Evolutionary conservation across 35 echinoderm and acorn worm genomes (phyloP).

Genomic region (Patiria miniata): DNA sequence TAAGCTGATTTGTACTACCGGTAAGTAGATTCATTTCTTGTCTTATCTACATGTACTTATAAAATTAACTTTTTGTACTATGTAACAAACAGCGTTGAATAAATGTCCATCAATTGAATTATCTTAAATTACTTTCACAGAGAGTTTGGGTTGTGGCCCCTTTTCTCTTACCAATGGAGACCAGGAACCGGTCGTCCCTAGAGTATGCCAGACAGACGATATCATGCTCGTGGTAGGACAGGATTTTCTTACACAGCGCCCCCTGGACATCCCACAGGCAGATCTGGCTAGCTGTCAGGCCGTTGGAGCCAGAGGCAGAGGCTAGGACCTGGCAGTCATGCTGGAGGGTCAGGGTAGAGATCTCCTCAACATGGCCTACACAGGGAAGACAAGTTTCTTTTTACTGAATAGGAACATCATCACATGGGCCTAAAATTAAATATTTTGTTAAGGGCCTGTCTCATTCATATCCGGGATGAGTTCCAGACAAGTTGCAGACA

Average conservation of each 20-base stretch:
- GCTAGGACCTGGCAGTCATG: constrained; percentile 90
- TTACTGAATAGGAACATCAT: neutral
- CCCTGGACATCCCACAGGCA: constrained; percentile 92
- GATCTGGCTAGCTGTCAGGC: constrained; percentile 90
- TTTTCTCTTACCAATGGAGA: constrained; percentile 82
- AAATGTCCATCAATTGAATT: no score
- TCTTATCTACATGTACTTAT: no score
- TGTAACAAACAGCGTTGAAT: no score
- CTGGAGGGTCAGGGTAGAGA: constrained; percentile 82
- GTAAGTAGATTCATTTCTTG: no score
- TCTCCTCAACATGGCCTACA: constrained; percentile 92
- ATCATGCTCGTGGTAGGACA: constrained; percentile 96
- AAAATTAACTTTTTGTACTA: no score
- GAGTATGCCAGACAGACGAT: constrained; percentile 89
- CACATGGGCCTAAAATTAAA: neutral
- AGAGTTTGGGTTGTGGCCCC: no score
- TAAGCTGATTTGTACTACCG: no score
- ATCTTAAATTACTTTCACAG: no score
- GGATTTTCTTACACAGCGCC: constrained; percentile 75
- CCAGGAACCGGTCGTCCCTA: constrained; percentile 92
- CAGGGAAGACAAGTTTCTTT: no score
- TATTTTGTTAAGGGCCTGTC: no score
- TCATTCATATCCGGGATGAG: no score
- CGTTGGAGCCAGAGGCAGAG: constrained; percentile 86
- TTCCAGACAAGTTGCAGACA: no score